phyloP scores from a whole-genome alignment of 2,113 vertebrate genomes.

The Gadus chalcogrammus region DNA sequence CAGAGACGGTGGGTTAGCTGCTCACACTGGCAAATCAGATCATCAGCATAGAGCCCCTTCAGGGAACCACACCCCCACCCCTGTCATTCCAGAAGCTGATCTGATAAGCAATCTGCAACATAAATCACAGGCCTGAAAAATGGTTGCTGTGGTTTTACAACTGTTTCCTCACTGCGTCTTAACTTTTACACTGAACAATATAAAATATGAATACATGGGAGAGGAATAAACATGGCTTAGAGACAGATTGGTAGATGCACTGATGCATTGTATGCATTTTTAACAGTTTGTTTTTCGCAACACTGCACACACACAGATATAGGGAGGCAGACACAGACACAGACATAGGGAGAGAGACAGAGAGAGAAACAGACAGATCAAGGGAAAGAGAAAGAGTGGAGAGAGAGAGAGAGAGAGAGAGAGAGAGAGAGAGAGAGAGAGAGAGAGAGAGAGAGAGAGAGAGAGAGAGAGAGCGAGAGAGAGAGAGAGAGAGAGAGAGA shows the following conservation, averaged over 20 bases:
- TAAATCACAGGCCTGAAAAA: too few relatives aligned
- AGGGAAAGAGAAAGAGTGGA: background rate
- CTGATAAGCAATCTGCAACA: slow-evolving; percentile 45
- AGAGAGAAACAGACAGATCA: background rate
- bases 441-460: background rate
- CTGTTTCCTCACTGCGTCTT: too few relatives aligned
- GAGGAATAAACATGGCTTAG: too few relatives aligned
- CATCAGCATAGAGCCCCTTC: slow-evolving; percentile 26
- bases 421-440: background rate
- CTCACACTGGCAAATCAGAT: slow-evolving; percentile 26
- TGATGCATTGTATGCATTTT: too few relatives aligned
- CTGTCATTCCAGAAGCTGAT: slow-evolving; percentile 38
- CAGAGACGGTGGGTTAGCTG: slow-evolving; percentile 24
- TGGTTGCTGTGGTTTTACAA: too few relatives aligned
- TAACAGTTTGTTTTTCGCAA: background rate
- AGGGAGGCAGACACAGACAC: background rate
- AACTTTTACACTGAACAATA: too few relatives aligned
- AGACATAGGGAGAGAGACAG: background rate
- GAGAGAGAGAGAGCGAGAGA: background rate
- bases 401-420: background rate
- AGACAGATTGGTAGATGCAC: too few relatives aligned
- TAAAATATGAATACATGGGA: too few relatives aligned
- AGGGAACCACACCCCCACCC: slow-evolving; percentile 37
- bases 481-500: slow-evolving; percentile 5
- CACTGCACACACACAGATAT: background rate